Evolutionary conservation across 1,140 invertebrate genomes (phyloP).

Genomic region (Pissodes strobi): DNA sequence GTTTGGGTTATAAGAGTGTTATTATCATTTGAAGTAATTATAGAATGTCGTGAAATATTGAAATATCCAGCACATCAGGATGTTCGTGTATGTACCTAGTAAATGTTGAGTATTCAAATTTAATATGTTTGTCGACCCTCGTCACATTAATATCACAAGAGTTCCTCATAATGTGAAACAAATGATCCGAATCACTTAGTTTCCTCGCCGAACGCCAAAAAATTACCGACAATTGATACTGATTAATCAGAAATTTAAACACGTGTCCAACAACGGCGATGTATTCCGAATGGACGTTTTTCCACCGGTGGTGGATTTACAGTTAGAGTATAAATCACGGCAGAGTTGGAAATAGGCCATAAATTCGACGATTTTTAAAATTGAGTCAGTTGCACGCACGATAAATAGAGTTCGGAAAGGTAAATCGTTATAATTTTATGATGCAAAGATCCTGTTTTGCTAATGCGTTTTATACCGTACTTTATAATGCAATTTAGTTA

Average conservation of each 20-base stretch:
- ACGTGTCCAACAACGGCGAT: slow-evolving; percentile 5
- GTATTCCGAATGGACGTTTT: slow-evolving; percentile 10
- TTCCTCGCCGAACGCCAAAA: too few species aligned
- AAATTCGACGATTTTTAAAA: slow-evolving; percentile 37
- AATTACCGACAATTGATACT: too few species aligned
- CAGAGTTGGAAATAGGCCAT: slow-evolving; percentile 33
- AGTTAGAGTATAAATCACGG: slow-evolving; percentile 29
- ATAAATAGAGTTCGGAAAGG: slow-evolving; percentile 40
- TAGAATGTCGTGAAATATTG: too few species aligned
- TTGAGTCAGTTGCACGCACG: slow-evolving; percentile 37
- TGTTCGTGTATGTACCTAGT: too few species aligned
- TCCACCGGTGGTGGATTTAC: slow-evolving; percentile 23
- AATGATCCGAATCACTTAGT: too few species aligned
- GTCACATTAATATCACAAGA: too few species aligned
- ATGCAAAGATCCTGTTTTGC: slow-evolving; percentile 37
- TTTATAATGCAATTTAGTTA: slow-evolving; percentile 33
- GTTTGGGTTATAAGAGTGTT: too few species aligned
- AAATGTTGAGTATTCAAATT: too few species aligned
- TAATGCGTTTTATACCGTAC: slow-evolving; percentile 31
- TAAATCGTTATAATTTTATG: slow-evolving; percentile 39
- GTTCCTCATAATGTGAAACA: too few species aligned
- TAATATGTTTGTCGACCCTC: too few species aligned
- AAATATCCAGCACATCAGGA: too few species aligned
- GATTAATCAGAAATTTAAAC: slow-evolving; percentile 3
- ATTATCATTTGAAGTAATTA: too few species aligned